Evolutionary conservation across 2,113 vertebrate genomes (phyloP), one percentile per base, ranked within the genome.

Genomic region (Halcyon malimbica): DNA sequence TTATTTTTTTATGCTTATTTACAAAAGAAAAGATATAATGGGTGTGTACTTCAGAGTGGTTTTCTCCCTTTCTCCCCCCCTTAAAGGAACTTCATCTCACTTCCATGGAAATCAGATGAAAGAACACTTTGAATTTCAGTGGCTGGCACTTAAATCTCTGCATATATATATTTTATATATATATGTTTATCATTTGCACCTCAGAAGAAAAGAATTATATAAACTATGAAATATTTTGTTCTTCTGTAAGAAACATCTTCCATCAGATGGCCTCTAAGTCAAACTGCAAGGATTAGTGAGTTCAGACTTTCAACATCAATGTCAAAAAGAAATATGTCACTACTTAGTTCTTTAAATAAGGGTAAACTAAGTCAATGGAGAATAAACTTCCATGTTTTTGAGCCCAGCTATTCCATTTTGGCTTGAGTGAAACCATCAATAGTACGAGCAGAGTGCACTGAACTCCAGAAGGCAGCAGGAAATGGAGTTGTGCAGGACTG

Each of bases 201-300:
- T 33, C 13, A 76, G 33, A 42, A 79, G 33, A 33, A 56, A 68
- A 82, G 73, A 17, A 1, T 2, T 4, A 17, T 10, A 39, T 13
- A 53, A 71, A 33, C 33, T 51, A 35, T 37, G 5, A 88, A 81
- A 31, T 37, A 41, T 7, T 92, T 89, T 75, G 5, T 67, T 35
- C 9, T 84, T 87, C 42, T 87, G 5, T 59, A 73, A 51, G 31
- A 90, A 76, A 19, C 16, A 25, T 37, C 48, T 91, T 89, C 89
- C 89, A 95, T 28, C 70, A 89, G 84, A 85, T 94, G 93, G 84
- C 81, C 91, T 94, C 91, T 95, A 96, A 79, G 37, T 35, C 78
- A 70, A 93, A 67, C 41, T 53, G 8, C 41, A 91, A 87, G 13
- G 14, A 78, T 75, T 64, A 71, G 21, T 19, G 37, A 65, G 64